These are phyloP conservation scores for Hirtodrosophila histrioides DNA, from an alignment of 2,888 invertebrate species.

Conservation along the genomic window DNA sequence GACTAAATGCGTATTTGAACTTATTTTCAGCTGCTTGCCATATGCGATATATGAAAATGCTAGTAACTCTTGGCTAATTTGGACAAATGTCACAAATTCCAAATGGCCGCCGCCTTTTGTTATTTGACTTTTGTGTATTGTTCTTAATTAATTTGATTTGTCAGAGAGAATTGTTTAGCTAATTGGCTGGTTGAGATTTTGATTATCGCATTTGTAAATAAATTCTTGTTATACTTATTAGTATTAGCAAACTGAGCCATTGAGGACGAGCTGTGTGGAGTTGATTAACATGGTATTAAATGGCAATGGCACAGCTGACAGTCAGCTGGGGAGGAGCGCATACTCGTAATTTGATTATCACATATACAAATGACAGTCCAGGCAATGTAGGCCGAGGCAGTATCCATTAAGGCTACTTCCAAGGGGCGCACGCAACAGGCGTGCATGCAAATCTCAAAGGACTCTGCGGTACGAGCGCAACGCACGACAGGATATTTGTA, in stretches of 20 bases:
- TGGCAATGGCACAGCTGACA: constrained; percentile 25
- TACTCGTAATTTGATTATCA: constrained; percentile 46
- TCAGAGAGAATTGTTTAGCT: constrained; percentile 31
- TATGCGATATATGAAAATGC: no score
- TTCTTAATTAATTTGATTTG: constrained; percentile 51
- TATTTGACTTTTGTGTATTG: constrained; percentile 30
- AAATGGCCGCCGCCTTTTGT: constrained; percentile 13
- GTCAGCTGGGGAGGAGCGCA: constrained; percentile 36
- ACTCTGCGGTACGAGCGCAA: constrained; percentile 8
- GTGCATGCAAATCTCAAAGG: constrained; percentile 56
- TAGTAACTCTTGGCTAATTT: no score
- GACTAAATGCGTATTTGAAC: no score
- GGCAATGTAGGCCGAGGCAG: constrained; percentile 18
- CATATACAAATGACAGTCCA: constrained; percentile 22
- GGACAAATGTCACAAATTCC: not conserved
- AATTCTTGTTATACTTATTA: constrained; percentile 30
- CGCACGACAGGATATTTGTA: constrained; percentile 52
- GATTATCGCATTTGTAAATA: constrained; percentile 21
- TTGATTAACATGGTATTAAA: constrained; percentile 40
- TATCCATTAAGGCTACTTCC: constrained; percentile 26
- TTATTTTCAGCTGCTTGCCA: no score
- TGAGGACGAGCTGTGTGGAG: constrained; percentile 2
- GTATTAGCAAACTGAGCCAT: not conserved
- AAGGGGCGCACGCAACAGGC: constrained; percentile 65
- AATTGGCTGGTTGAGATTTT: constrained; percentile 39